Evolutionary conservation across 2,797 vertebrate genomes (phyloP), one percentile per base, ranked within the genome.

Genomic region (Somateria mollissima): DNA sequence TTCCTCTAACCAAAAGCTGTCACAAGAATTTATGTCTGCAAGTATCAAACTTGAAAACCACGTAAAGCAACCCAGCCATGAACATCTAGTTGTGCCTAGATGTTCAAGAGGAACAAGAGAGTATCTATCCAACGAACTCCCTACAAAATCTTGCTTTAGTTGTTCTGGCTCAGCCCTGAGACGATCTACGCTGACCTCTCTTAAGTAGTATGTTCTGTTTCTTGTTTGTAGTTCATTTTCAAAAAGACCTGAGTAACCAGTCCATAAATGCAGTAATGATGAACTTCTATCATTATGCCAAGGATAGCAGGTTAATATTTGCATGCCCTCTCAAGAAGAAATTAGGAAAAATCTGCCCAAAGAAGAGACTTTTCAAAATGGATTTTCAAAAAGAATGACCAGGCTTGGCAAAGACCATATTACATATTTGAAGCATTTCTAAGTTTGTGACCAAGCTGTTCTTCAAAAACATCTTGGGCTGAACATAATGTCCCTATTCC

Each of bases 121-220:
- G 17, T 24, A 73, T 7, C 21, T n/a, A n/a, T 45, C 7, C 54
- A 84, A 49, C 47, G 6, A 79, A 69, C 4, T 53, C 39, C 24
- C 4, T 27, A 11, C 34, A 4, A 84, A 84, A 53, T 30, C 13
- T 28, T 71, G 4, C 21, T 84, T 74, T 69, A 67, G 25, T 15
- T 9, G 6, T 32, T 69, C 25, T 24, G 32, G 21, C 9, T 86
- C 21, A 89, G 66, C 7, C 39, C 30, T 74, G n/a, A 83, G 13
- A 73, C 17, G 4, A 67, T 51, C 45, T 4, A 62, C 10, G 13
- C 25, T 25, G 25, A 53, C 6, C 25, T 64, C 10, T 58, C 34
- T 37, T 25, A 77, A 19, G 19, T 10, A 28, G 28, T 43, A n/a
- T 0, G 0, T 57, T 58, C 27, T 57, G 28, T 57, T 86, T 60